Percentiles rank a stretch among this genome's conserved stretches.
Evolutionary conservation across 2,113 vertebrate genomes (phyloP).

Genomic region (Hiodon alosoides): DNA sequence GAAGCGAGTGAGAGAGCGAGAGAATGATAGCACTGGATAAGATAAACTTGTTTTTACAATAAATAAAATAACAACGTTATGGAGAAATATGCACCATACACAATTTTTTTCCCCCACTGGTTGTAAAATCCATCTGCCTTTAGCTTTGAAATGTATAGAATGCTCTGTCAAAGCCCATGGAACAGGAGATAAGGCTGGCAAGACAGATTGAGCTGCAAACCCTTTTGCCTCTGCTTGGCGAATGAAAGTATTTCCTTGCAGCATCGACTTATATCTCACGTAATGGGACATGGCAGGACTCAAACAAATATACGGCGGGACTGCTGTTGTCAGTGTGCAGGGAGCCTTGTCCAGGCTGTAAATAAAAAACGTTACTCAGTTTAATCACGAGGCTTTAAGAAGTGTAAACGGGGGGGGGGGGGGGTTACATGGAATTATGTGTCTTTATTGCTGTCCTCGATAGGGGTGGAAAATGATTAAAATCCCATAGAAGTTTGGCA

Average conservation of each 20-base stretch:
- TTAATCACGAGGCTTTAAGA: conserved; percentile 29
- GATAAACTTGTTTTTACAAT: conserved; percentile 34
- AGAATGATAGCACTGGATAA: conserved; percentile 15
- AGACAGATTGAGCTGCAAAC: conserved; percentile 28
- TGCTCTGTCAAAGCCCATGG: conserved; percentile 17
- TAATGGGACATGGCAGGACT: conserved; percentile 27
- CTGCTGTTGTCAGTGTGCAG: background rate
- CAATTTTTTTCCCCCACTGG: conserved; percentile 33
- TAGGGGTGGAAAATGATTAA: conserved; percentile 33
- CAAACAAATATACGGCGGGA: conserved; percentile 19
- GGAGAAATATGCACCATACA: conserved; percentile 28
- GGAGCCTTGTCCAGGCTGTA: conserved; percentile 21
- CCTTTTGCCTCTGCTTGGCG: conserved; percentile 13
- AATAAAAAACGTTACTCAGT: conserved; percentile 32
- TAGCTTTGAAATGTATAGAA: conserved; percentile 30
- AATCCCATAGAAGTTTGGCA: conserved; percentile 23
- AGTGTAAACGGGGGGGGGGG: conserved; percentile 10
- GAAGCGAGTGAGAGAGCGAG: conserved; percentile 6
- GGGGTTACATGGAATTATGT: conserved; percentile 27
- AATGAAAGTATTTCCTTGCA: conserved; percentile 20
- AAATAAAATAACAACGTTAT: conserved; percentile 28
- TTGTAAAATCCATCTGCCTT: conserved; percentile 29
- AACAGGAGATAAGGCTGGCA: conserved; percentile 28
- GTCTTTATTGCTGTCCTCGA: conserved; percentile 21
- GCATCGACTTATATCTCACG: conserved; percentile 23